phyloP scores from a whole-genome alignment of 2,113 vertebrate genomes.

The Eretmochelys imbricata region DNA sequence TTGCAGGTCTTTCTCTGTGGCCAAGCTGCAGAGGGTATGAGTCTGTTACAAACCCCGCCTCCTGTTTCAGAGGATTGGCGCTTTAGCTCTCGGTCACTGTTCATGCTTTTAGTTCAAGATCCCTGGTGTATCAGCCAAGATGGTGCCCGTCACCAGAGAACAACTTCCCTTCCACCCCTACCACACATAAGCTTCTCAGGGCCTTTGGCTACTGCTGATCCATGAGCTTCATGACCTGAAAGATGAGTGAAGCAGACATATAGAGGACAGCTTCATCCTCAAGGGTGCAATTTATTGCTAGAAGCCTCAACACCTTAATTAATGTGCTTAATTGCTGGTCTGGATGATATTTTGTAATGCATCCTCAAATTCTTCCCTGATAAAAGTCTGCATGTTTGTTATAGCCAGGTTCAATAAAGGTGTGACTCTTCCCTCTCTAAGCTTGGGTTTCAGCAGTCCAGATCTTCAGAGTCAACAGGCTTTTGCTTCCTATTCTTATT shows the following conservation, averaged over 20 bases:
- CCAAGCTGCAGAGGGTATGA: constrained; percentile 46
- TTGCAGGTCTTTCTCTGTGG: constrained; percentile 25
- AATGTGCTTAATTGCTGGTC: background rate
- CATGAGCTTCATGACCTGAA: background rate
- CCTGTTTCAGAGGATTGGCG: constrained; percentile 53
- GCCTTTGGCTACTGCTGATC: background rate
- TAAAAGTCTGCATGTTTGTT: background rate
- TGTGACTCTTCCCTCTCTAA: background rate
- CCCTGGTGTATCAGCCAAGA: constrained; percentile 14
- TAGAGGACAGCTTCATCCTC: background rate
- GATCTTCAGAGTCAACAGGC: background rate
- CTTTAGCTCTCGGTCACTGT: constrained; percentile 37
- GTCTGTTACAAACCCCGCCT: background rate
- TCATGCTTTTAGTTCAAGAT: constrained; percentile 55
- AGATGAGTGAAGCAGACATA: background rate
- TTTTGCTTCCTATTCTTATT: background rate
- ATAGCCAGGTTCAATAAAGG: background rate
- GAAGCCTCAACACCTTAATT: background rate
- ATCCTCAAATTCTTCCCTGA: background rate
- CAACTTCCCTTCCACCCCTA: constrained; percentile 5
- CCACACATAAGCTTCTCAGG: background rate
- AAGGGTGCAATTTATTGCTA: background rate
- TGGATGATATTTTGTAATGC: background rate
- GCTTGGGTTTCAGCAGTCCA: background rate
- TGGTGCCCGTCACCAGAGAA: background rate